phyloP scores from a whole-genome alignment of 35 echinoderm and acorn worm genomes.

The Chiridota heheva region DNA sequence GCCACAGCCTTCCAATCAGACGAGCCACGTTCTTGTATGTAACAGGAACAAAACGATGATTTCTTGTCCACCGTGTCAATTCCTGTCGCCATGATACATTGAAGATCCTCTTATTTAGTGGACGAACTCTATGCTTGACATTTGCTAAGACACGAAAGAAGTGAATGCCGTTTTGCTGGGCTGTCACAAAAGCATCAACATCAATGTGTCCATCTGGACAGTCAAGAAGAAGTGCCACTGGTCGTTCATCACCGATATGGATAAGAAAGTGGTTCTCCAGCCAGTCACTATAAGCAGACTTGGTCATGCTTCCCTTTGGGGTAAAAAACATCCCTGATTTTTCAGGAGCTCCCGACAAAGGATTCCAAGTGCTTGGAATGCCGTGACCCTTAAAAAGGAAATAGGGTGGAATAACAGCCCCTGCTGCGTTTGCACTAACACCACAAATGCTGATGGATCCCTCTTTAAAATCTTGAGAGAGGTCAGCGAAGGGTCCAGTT shows the following conservation, averaged over 20 bases:
- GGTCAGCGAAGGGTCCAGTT: not conserved
- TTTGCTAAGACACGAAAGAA: conserved; percentile 39
- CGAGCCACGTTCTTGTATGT: conserved; percentile 37
- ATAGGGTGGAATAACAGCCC: conserved; percentile 46
- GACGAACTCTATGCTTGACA: conserved; percentile 25
- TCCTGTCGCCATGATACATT: conserved; percentile 22
- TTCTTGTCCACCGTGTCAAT: conserved; percentile 7
- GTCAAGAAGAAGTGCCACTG: conserved; percentile 37
- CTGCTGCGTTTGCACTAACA: conserved; percentile 40
- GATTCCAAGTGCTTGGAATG: conserved; percentile 47
- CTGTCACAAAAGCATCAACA: conserved; percentile 49
- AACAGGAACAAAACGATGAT: conserved; percentile 34
- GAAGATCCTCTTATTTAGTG: conserved; percentile 21
- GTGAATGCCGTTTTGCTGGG: conserved; percentile 54
- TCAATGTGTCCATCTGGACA: conserved; percentile 45
- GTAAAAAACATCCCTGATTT: conserved; percentile 36
- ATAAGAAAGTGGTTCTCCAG: conserved; percentile 62
- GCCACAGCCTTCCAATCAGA: conserved; percentile 41
- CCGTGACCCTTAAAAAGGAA: conserved; percentile 44
- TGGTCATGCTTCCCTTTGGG: conserved; percentile 22
- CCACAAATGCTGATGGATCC: conserved; percentile 26
- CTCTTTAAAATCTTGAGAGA: conserved; percentile 7
- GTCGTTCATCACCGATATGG: conserved; percentile 36
- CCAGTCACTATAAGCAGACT: conserved; percentile 50
- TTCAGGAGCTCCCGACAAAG: conserved; percentile 36